Percentiles rank a stretch among this genome's conserved stretches.
These are phyloP conservation scores for Trypoxylon attenuatum DNA, from an alignment of 2,888 invertebrate genomes.

Conservation along the genomic window DNA sequence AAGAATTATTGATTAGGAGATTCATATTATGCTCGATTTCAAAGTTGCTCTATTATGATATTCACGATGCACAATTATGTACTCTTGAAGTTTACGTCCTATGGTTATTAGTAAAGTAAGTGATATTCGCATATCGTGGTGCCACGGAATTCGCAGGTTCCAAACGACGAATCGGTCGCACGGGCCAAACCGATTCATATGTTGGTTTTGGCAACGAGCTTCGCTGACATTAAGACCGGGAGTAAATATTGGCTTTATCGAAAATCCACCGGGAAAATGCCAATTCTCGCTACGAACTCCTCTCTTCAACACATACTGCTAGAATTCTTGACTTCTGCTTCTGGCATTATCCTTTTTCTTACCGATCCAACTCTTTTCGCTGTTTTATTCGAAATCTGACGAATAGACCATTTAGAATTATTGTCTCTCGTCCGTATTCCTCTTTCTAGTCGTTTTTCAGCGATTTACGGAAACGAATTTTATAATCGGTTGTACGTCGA, in stretches of 20 bases:
- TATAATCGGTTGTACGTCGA: background rate
- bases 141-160: slow-evolving; percentile 17
- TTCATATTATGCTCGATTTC: too few species aligned
- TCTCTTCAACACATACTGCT: slow-evolving; percentile 17
- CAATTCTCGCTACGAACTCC: slow-evolving; percentile 42
- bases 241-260: slow-evolving; percentile 63
- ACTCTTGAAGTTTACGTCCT: too few species aligned
- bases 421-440: too few species aligned
- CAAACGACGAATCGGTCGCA: slow-evolving; percentile 33
- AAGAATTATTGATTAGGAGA: too few species aligned
- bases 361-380: background rate
- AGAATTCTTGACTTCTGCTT: background rate
- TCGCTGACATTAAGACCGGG: slow-evolving; percentile 59
- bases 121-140: too few species aligned
- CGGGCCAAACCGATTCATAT: slow-evolving; percentile 58
- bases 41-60: too few species aligned
- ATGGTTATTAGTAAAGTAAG: too few species aligned
- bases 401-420: too few species aligned
- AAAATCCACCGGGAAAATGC: slow-evolving; percentile 49
- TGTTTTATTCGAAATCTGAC: too few species aligned
- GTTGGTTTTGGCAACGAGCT: slow-evolving; percentile 60
- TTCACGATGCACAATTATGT: too few species aligned
- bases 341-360: too few species aligned
- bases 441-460: too few species aligned
- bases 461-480: background rate